Evolutionary conservation across 1,140 invertebrate genomes (phyloP).

Genomic region (Caenorhabditis elegans): DNA sequence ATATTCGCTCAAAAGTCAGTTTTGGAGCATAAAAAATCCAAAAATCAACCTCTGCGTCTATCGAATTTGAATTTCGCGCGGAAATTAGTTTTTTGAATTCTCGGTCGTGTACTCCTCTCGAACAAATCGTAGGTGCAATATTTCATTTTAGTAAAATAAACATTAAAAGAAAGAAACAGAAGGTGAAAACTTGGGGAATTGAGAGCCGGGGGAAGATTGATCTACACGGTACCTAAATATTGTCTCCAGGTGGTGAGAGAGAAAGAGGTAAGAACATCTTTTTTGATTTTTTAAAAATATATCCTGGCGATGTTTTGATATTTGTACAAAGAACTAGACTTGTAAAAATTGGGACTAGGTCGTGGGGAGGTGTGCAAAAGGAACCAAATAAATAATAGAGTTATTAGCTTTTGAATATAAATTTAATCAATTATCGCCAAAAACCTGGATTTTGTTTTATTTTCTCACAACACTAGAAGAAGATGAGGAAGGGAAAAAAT

Average conservation of each 20-base stretch:
- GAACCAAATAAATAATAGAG: neutral
- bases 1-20: no score
- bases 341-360: neutral
- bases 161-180: no score
- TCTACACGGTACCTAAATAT: slow-evolving; percentile 13
- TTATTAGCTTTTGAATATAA: neutral
- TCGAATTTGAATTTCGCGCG: no score
- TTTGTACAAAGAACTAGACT: neutral
- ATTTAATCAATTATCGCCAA: neutral
- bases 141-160: neutral
- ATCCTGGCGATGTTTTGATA: neutral
- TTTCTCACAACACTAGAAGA: slow-evolving; percentile 11
- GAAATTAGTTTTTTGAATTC: no score
- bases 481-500: neutral
- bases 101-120: no score
- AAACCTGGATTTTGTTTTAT: neutral
- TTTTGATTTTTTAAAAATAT: neutral
- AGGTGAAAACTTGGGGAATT: neutral
- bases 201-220: neutral
- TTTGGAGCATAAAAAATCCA: no score
- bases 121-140: slow-evolving; percentile 3
- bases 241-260: neutral
- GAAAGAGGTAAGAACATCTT: no score
- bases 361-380: neutral
- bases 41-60: no score